phyloP scores from a whole-genome alignment of 2,888 invertebrate species.

The Phymatocera aterrima region DNA sequence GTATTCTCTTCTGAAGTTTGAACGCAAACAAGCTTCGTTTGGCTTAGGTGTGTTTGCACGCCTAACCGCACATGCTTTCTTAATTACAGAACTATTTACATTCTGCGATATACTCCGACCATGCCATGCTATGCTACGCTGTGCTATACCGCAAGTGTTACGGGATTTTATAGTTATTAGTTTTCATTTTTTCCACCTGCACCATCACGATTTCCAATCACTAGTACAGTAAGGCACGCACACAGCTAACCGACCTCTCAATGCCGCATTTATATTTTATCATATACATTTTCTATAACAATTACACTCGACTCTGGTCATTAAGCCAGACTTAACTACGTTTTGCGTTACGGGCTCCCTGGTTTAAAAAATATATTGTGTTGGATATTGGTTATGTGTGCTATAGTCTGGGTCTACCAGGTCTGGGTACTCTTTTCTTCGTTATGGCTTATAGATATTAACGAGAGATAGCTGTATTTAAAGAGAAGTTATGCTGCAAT shows the following conservation, averaged over 20 bases:
- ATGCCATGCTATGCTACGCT: no score
- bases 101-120: no score
- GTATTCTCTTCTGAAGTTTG: no score
- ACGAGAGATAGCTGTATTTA: no score
- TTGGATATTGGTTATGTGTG: background rate
- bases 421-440: background rate
- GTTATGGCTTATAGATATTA: no score
- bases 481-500: background rate
- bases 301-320: background rate
- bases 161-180: slow-evolving; percentile 2
- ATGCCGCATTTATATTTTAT: no score
- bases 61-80: background rate
- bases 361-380: background rate
- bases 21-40: background rate
- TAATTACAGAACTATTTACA: background rate
- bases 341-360: background rate
- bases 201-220: background rate
- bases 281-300: background rate
- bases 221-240: no score
- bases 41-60: background rate
- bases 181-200: slow-evolving; percentile 9
- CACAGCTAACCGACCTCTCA: background rate
- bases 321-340: background rate
- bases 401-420: no score
- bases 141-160: no score